These are phyloP conservation scores for Temnothorax longispinosus DNA, from an alignment of 1,140 invertebrate genomes.

Conservation along the genomic window DNA sequence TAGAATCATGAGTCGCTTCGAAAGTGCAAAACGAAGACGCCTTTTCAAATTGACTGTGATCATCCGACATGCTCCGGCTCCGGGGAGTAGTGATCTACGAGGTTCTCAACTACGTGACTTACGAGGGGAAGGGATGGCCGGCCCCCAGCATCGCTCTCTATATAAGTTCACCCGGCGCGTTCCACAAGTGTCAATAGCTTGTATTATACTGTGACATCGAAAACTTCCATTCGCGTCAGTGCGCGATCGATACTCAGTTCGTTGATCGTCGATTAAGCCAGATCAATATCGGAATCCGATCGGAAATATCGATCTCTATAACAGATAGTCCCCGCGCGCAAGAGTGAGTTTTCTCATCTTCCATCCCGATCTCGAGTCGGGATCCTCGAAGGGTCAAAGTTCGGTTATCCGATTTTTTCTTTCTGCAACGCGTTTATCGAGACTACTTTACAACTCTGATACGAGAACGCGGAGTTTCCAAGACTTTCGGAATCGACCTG, in stretches of 20 bases:
- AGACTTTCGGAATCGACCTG: not conserved
- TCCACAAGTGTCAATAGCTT: conserved; percentile 79
- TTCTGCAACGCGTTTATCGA: not conserved
- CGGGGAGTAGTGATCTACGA: conserved; percentile 46
- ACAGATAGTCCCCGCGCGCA: not conserved
- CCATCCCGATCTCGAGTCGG: not conserved
- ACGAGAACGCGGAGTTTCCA: not conserved
- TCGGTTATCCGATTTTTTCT: not conserved
- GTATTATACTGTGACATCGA: conserved; percentile 75
- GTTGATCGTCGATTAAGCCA: conserved; percentile 31
- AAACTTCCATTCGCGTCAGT: conserved; percentile 63
- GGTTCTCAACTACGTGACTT: conserved; percentile 46
- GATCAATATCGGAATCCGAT: conserved; percentile 41
- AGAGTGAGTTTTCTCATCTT: not conserved
- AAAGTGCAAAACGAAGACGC: not conserved
- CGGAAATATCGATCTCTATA: not conserved
- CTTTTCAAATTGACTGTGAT: conserved; percentile 39
- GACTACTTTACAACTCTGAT: too few species aligned
- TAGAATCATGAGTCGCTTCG: not conserved
- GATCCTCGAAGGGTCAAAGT: not conserved
- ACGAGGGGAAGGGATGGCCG: conserved; percentile 63
- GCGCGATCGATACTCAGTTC: not conserved
- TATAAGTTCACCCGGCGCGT: conserved; percentile 70
- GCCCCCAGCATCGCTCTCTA: conserved; percentile 72
- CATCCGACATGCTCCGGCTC: conserved; percentile 15